These are phyloP conservation scores for Synanceia verrucosa DNA, from an alignment of 2,797 vertebrate species.

Conservation along the genomic window DNA sequence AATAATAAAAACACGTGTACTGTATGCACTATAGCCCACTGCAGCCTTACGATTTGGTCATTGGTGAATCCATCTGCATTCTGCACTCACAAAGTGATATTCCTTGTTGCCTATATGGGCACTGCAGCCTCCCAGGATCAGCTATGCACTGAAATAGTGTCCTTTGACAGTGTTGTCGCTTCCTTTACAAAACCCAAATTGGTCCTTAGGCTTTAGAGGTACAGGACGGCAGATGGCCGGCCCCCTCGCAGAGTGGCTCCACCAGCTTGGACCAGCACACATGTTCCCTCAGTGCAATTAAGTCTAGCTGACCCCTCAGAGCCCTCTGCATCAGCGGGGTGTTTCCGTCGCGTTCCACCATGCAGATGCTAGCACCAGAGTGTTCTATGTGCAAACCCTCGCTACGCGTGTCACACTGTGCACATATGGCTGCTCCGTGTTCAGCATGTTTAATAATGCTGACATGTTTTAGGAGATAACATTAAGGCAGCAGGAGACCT, in stretches of 20 bases:
- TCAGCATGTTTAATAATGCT: slow-evolving; percentile 68
- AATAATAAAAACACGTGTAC: not conserved
- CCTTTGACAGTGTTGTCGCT: slow-evolving; percentile 44
- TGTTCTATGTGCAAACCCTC: slow-evolving; percentile 47
- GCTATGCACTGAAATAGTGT: slow-evolving; percentile 16
- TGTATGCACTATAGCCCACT: no score
- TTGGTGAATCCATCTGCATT: not conserved
- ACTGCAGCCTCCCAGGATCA: slow-evolving; percentile 17
- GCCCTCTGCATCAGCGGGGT: slow-evolving; percentile 70
- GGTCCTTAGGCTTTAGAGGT: slow-evolving; percentile 60
- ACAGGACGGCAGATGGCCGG: slow-evolving; percentile 73
- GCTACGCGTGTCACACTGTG: slow-evolving; percentile 69
- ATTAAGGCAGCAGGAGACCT: slow-evolving; percentile 56
- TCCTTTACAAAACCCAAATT: slow-evolving; percentile 59
- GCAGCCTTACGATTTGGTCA: not conserved
- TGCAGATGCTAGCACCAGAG: slow-evolving; percentile 74
- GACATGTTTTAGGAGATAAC: slow-evolving; percentile 67
- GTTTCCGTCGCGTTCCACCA: slow-evolving; percentile 70
- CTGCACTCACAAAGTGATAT: not conserved
- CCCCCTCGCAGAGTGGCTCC: slow-evolving; percentile 58
- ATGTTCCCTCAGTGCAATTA: slow-evolving; percentile 80
- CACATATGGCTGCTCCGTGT: slow-evolving; percentile 79
- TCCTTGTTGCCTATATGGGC: slow-evolving; percentile 1
- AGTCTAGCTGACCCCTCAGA: slow-evolving; percentile 79
- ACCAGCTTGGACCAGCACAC: slow-evolving; percentile 74